Evolutionary conservation across 2,113 vertebrate genomes (phyloP).

Genomic region (Spea multiplicata): DNA sequence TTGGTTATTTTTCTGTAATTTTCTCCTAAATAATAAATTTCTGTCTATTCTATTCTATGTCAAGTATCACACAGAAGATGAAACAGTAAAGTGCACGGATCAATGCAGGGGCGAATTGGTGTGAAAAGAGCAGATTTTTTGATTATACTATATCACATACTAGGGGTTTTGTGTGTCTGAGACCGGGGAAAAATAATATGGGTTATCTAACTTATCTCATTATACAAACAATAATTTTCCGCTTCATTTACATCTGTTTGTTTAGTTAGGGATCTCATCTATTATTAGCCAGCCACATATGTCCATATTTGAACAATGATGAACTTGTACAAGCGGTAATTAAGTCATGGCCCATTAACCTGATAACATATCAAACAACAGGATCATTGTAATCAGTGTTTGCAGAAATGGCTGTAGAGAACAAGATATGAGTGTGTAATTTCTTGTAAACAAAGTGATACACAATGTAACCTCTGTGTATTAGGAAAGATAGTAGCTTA

Average conservation of each 20-base stretch:
- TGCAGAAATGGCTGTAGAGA: slow-evolving; percentile 29
- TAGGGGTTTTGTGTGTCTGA: not conserved
- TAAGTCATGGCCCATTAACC: slow-evolving; percentile 37
- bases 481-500: too few relatives aligned
- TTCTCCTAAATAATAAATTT: too few relatives aligned
- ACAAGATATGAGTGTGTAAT: slow-evolving; percentile 32
- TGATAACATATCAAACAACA: slow-evolving; percentile 40
- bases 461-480: too few relatives aligned
- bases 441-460: not conserved
- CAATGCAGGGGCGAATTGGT: too few relatives aligned
- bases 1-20: too few relatives aligned
- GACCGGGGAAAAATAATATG: not conserved
- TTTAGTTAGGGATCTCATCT: slow-evolving; percentile 19
- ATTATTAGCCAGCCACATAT: slow-evolving; percentile 37
- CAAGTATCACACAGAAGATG: too few relatives aligned
- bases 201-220: not conserved
- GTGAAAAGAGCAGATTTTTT: too few relatives aligned
- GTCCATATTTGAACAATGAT: slow-evolving; percentile 43
- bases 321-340: slow-evolving; percentile 36
- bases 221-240: slow-evolving; percentile 9
- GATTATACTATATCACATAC: too few relatives aligned
- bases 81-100: too few relatives aligned
- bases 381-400: slow-evolving; percentile 13
- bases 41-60: too few relatives aligned
- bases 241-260: slow-evolving; percentile 29